These are phyloP conservation scores for Danio jaintianensis DNA, from an alignment of 2,797 vertebrate genomes.

Conservation along the genomic window DNA sequence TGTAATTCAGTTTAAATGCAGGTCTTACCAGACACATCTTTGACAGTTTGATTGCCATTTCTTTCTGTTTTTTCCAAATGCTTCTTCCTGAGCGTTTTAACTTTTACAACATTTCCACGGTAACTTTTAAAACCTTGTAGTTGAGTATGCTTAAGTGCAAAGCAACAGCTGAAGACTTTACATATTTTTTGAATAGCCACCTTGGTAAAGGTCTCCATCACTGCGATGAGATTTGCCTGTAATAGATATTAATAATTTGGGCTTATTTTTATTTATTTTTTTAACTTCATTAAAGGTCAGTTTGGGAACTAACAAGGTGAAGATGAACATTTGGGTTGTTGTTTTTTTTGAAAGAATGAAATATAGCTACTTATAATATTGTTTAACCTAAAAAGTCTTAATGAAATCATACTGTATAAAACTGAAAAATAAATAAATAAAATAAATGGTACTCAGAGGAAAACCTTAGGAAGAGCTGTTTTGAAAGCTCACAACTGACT, in stretches of 20 bases:
- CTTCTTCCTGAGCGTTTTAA: not conserved
- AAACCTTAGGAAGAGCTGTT: not conserved
- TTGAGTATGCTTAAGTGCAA: not conserved
- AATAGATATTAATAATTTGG: not conserved
- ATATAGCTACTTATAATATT: not conserved
- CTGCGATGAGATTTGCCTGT: slow-evolving; percentile 45
- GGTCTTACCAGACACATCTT: slow-evolving; percentile 17
- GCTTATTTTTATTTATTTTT: not conserved
- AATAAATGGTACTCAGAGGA: not conserved
- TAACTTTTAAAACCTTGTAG: not conserved
- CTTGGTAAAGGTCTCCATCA: slow-evolving; percentile 49
- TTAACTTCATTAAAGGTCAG: not conserved
- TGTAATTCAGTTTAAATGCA: not conserved
- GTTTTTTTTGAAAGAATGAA: not conserved
- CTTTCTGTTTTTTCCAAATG: not conserved
- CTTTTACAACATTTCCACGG: not conserved
- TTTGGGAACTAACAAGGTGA: not conserved
- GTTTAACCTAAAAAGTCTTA: not conserved
- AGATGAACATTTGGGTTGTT: too few relatives aligned
- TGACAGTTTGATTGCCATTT: not conserved
- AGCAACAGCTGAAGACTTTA: slow-evolving; percentile 55
- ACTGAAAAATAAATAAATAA: too few relatives aligned
- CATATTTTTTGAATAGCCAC: slow-evolving; percentile 57
- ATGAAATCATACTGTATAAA: too few relatives aligned
- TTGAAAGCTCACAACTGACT: not conserved